These are phyloP conservation scores for Seira musarum DNA, from an alignment of 2,888 invertebrate genomes.

Conservation along the genomic window DNA sequence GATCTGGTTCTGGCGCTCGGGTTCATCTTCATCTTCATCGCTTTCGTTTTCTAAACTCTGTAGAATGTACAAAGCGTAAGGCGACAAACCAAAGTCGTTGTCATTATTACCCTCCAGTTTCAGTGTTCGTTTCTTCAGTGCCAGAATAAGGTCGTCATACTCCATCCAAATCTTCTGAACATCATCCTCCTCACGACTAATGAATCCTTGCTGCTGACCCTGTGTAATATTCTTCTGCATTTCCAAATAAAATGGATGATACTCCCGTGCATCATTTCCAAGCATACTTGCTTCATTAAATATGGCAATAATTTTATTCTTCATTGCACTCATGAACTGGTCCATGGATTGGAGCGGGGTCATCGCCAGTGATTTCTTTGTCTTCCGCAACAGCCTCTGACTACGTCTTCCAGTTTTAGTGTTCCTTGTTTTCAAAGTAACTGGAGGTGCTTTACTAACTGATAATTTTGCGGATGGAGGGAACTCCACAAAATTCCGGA, in stretches of 20 bases:
- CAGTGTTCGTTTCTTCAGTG: neutral
- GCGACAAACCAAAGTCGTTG: neutral
- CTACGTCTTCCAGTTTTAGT: no score
- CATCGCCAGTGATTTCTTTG: no score
- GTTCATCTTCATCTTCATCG: no score
- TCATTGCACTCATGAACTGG: neutral
- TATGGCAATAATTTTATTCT: neutral
- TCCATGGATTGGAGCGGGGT: no score
- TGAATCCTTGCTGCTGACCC: neutral
- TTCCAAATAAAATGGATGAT: neutral
- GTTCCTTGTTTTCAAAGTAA: no score
- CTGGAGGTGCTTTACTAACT: no score
- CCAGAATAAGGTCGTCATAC: neutral
- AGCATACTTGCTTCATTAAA: neutral
- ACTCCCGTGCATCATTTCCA: neutral
- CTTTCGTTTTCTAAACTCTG: no score
- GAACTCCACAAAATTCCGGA: no score
- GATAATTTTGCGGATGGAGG: no score
- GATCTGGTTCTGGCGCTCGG: no score
- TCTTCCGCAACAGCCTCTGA: no score
- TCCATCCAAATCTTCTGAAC: neutral
- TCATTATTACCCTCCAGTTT: neutral
- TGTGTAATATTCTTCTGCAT: neutral
- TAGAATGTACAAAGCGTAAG: neutral
- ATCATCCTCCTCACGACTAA: neutral